Evolutionary conservation across 2,797 vertebrate species (phyloP).

Genomic region (Tangara arthus): DNA sequence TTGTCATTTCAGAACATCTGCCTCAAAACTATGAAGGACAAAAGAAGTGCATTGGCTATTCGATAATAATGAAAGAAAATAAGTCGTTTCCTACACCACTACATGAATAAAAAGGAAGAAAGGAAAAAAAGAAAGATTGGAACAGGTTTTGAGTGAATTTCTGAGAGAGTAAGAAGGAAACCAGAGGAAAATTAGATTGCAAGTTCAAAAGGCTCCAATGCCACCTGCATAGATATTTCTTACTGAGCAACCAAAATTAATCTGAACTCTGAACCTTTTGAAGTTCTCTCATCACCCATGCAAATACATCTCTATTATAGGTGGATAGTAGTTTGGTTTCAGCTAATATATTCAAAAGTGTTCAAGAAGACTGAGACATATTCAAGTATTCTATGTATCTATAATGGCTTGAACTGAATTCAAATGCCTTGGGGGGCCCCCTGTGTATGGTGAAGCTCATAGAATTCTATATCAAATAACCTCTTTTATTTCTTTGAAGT

Average conservation of each 20-base stretch:
- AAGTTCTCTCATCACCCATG: background rate
- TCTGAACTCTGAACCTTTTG: conserved; percentile 34
- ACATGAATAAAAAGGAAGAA: background rate
- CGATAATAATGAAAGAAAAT: background rate
- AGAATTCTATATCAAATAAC: conserved; percentile 5
- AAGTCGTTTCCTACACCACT: background rate
- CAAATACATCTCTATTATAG: background rate
- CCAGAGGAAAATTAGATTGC: background rate
- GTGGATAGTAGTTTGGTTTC: background rate
- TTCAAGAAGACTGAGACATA: background rate
- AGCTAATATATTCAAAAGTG: conserved; percentile 2
- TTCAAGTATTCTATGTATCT: background rate
- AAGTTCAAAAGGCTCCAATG: conserved; percentile 9
- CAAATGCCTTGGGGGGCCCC: background rate
- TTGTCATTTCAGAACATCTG: background rate
- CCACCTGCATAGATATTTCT: background rate
- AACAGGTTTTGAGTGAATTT: background rate
- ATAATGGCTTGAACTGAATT: conserved; percentile 4
- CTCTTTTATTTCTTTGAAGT: conserved; percentile 36
- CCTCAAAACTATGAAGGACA: background rate
- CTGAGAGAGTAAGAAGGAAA: background rate
- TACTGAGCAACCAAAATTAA: background rate
- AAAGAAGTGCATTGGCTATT: background rate
- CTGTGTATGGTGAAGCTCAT: background rate
- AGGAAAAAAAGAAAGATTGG: background rate